phyloP scores from a whole-genome alignment of 2,888 invertebrate genomes.

The Invenusta paracnida region DNA sequence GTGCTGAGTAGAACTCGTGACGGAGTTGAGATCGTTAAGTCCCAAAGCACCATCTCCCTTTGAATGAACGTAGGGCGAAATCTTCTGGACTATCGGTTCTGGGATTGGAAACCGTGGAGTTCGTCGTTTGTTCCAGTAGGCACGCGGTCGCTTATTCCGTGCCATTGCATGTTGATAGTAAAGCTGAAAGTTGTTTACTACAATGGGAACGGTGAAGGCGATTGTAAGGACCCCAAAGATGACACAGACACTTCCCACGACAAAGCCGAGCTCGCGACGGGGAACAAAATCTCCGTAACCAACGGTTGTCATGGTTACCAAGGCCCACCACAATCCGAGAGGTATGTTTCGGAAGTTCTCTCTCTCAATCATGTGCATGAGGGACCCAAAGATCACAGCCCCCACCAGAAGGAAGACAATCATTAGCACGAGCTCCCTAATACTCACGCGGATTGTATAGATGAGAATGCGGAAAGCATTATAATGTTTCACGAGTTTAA shows the following conservation, averaged over 20 bases:
- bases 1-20: neutral
- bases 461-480: slow-evolving; percentile 58
- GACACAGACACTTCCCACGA: slow-evolving; percentile 37
- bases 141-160: slow-evolving; percentile 21
- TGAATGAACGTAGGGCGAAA: neutral
- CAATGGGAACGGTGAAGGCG: slow-evolving; percentile 39
- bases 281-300: slow-evolving; percentile 40
- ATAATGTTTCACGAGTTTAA: slow-evolving; percentile 61
- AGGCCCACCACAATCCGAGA: slow-evolving; percentile 59
- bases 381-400: slow-evolving; percentile 57
- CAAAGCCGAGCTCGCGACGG: slow-evolving; percentile 8
- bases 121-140: slow-evolving; percentile 29
- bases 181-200: slow-evolving; percentile 32
- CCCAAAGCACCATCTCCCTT: neutral
- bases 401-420: slow-evolving; percentile 58
- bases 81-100: neutral
- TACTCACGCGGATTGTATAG: slow-evolving; percentile 57
- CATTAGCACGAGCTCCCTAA: slow-evolving; percentile 57
- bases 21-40: neutral
- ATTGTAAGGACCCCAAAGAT: slow-evolving; percentile 39
- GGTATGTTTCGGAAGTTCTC: slow-evolving; percentile 58
- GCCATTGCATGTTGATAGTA: slow-evolving; percentile 35
- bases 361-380: slow-evolving; percentile 56
- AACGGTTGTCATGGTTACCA: slow-evolving; percentile 60
- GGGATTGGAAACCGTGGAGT: slow-evolving; percentile 5